A percentile compares a stretch with the other conserved stretches of the same genome.
These are phyloP conservation scores for Platycercus adscitus DNA, from an alignment of 2,113 vertebrate genomes.

Conservation along the genomic window DNA sequence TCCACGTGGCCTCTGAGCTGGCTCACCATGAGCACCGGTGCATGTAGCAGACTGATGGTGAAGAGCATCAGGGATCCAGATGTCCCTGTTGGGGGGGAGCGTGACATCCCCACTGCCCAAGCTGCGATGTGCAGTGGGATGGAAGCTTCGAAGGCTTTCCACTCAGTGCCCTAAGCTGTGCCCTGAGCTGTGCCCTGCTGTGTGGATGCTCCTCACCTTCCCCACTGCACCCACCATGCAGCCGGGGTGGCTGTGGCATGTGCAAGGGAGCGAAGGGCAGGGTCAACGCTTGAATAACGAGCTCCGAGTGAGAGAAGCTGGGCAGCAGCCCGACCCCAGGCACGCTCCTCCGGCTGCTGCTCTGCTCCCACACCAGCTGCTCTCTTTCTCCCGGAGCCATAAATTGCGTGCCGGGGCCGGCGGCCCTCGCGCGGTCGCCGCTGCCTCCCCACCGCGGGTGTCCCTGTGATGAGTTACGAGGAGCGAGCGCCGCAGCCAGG, in stretches of 20 bases:
- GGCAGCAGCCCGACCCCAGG: background rate
- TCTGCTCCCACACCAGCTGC: background rate
- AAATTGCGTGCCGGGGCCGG: background rate
- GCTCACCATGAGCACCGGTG: rapidly evolving
- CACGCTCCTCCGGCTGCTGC: background rate
- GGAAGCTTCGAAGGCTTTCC: background rate
- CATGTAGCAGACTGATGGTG: rapidly evolving
- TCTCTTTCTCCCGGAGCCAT: background rate
- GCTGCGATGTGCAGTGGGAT: rapidly evolving
- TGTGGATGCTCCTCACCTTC: rapidly evolving
- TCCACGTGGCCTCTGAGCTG: rapidly evolving
- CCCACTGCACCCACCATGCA: rapidly evolving
- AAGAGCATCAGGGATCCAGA: background rate
- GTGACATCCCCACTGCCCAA: background rate
- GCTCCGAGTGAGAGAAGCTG: rapidly evolving
- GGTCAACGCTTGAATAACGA: background rate
- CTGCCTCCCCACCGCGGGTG: background rate
- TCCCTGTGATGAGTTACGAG: constrained; percentile 40
- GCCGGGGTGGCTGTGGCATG: rapidly evolving
- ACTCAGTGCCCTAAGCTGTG: rapidly evolving
- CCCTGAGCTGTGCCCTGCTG: background rate
- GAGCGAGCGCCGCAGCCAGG: constrained; percentile 14
- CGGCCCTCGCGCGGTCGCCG: background rate
- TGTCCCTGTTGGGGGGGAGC: rapidly evolving
- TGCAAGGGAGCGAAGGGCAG: rapidly evolving